Percentiles rank a stretch among this genome's conserved stretches.
Evolutionary conservation across 2,113 vertebrate species (phyloP).

Genomic region (Atherinomorus stipes): DNA sequence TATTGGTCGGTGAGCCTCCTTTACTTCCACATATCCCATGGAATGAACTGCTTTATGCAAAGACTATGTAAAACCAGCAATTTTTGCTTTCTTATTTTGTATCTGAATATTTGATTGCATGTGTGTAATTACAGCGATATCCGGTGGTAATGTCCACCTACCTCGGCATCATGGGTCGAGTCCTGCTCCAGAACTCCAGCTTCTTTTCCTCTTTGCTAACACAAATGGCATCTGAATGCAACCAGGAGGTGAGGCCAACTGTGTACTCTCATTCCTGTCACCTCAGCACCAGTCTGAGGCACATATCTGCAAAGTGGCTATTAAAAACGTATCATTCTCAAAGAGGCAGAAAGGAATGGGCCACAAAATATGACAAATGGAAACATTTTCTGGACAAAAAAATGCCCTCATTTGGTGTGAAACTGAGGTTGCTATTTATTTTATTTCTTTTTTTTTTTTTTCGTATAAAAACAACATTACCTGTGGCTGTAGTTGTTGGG

Average conservation of each 20-base stretch:
- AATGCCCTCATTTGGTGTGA: not conserved
- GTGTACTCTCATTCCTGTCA: constrained; percentile 47
- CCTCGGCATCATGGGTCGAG: constrained; percentile 92
- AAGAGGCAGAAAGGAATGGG: constrained; percentile 56
- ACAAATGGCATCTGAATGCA: constrained; percentile 91
- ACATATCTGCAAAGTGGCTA: constrained; percentile 44
- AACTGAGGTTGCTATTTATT: constrained; percentile 9
- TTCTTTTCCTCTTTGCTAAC: constrained; percentile 93
- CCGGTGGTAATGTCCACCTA: constrained; percentile 98
- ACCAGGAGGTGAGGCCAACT: constrained; percentile 88
- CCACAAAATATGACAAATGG: constrained; percentile 49
- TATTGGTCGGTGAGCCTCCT: constrained; percentile 11
- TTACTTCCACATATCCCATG: constrained; percentile 2
- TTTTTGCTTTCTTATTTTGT: not conserved
- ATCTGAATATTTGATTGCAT: constrained; percentile 18
- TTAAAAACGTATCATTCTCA: constrained; percentile 51
- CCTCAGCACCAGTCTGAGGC: constrained; percentile 41
- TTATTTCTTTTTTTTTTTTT: not conserved
- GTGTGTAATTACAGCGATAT: constrained; percentile 85
- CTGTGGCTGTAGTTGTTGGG: not conserved
- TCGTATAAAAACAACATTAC: constrained; percentile 20
- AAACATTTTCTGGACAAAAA: constrained; percentile 21
- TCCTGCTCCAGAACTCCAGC: constrained; percentile 92
- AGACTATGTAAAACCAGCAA: constrained; percentile 6
- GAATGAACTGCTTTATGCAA: constrained; percentile 13